Evolutionary conservation across 2,888 invertebrate species (phyloP).

Genomic region (Panzeria rudis): DNA sequence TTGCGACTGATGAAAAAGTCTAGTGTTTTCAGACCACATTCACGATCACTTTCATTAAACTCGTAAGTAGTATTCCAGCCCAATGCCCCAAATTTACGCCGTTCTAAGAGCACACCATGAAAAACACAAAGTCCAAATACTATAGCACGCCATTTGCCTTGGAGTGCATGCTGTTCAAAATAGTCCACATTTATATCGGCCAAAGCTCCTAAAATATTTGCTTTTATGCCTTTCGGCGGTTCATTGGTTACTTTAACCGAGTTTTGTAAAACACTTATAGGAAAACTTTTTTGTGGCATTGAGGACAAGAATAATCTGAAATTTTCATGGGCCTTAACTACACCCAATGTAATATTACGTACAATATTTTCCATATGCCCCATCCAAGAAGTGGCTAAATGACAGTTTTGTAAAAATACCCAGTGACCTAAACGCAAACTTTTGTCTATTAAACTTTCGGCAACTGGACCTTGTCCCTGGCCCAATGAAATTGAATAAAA

Average conservation of each 20-base stretch:
- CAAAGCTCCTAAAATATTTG: conserved; percentile 93
- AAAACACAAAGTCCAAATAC: conserved; percentile 95
- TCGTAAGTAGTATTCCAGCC: conserved; percentile 98
- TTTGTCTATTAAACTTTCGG: conserved; percentile 90
- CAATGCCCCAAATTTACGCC: conserved; percentile 94
- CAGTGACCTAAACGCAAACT: conserved; percentile 91
- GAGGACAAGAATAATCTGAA: conserved; percentile 95
- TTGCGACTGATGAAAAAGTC: conserved; percentile 90
- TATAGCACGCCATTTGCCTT: conserved; percentile 89
- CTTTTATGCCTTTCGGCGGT: conserved; percentile 95
- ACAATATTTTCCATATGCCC: conserved; percentile 91
- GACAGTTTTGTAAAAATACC: conserved; percentile 97
- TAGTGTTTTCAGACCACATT: conserved; percentile 93
- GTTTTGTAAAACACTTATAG: conserved; percentile 95
- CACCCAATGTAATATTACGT: conserved; percentile 88
- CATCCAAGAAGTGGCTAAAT: conserved; percentile 98
- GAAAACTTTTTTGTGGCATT: conserved; percentile 94
- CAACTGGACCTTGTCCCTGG: conserved; percentile 94
- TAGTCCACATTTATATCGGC: conserved; percentile 90
- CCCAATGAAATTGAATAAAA: conserved; percentile 94
- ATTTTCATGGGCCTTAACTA: conserved; percentile 87
- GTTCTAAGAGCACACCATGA: conserved; percentile 95
- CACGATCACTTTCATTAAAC: conserved; percentile 96
- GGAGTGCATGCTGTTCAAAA: conserved; percentile 91
- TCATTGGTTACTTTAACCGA: conserved; percentile 97